Evolutionary conservation across 2,888 invertebrate species (phyloP).

Genomic region (Tenthredo notha): DNA sequence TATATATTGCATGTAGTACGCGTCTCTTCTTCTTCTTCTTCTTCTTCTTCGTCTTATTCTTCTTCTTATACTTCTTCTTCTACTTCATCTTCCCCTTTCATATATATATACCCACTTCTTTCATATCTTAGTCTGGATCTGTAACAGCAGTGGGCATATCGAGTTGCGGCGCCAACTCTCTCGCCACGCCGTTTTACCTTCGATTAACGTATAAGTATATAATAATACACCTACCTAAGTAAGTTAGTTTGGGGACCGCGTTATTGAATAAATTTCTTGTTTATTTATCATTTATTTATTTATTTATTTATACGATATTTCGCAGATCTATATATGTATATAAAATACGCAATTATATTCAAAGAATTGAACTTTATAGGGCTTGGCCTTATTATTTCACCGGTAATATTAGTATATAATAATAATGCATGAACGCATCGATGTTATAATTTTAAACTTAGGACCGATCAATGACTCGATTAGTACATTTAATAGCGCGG

Average conservation of each 20-base stretch:
- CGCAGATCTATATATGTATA: neutral
- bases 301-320: neutral
- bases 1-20: neutral
- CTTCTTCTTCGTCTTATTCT: constrained; percentile 9
- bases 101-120: neutral
- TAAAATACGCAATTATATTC: neutral
- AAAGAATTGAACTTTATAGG: neutral
- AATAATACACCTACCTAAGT: neutral
- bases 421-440: constrained; percentile 9
- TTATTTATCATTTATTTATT: neutral
- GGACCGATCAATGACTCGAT: neutral
- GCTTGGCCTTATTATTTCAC: constrained; percentile 17
- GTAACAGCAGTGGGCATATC: constrained; percentile 36
- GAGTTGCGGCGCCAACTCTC: constrained; percentile 50
- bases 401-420: neutral
- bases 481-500: neutral
- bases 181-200: constrained; percentile 24
- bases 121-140: constrained; percentile 49
- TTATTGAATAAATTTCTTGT: neutral
- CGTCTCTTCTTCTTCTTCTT: constrained; percentile 1
- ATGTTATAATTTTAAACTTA: neutral
- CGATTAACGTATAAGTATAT: neutral
- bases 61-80: too few relatives aligned
- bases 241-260: neutral
- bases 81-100: neutral